These are phyloP conservation scores for Epistrophella euchroma DNA, from an alignment of 2,888 invertebrate genomes.

Conservation along the genomic window DNA sequence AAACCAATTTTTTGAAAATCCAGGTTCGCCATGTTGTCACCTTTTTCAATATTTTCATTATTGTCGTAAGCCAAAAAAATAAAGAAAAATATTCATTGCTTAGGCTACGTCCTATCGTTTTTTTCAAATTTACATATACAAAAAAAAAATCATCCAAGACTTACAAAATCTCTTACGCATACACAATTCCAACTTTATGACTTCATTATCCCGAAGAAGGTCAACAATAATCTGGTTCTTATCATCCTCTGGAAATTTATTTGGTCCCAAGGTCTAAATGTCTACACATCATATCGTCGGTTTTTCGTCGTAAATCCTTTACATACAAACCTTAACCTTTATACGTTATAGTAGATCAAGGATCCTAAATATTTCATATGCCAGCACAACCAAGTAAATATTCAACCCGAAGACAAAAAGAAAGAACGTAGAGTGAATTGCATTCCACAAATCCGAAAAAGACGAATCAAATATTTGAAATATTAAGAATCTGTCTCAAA, in stretches of 20 bases:
- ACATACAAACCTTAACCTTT: no score
- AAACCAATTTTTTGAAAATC: no score
- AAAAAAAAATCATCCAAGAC: neutral
- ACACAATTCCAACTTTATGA: slow-evolving; percentile 47
- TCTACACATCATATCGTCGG: slow-evolving; percentile 18
- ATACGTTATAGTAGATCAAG: neutral
- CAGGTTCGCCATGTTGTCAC: no score
- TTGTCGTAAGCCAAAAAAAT: no score
- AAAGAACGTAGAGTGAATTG: slow-evolving; percentile 41
- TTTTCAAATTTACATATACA: neutral
- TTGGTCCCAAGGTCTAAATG: slow-evolving; percentile 40
- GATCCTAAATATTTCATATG: slow-evolving; percentile 51
- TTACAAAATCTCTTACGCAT: neutral
- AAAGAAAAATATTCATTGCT: no score
- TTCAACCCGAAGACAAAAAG: slow-evolving; percentile 33
- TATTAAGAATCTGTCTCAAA: slow-evolving; percentile 61
- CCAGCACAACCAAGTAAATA: slow-evolving; percentile 54
- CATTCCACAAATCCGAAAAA: slow-evolving; percentile 55
- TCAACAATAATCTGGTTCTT: slow-evolving; percentile 61
- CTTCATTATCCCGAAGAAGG: slow-evolving; percentile 56
- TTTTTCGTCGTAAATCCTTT: neutral
- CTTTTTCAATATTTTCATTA: no score
- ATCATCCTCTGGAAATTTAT: slow-evolving; percentile 26
- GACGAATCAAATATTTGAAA: slow-evolving; percentile 71
- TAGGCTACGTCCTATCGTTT: no score